phyloP scores from a whole-genome alignment of 2,113 vertebrate genomes.

The Hippoglossus stenolepis region DNA sequence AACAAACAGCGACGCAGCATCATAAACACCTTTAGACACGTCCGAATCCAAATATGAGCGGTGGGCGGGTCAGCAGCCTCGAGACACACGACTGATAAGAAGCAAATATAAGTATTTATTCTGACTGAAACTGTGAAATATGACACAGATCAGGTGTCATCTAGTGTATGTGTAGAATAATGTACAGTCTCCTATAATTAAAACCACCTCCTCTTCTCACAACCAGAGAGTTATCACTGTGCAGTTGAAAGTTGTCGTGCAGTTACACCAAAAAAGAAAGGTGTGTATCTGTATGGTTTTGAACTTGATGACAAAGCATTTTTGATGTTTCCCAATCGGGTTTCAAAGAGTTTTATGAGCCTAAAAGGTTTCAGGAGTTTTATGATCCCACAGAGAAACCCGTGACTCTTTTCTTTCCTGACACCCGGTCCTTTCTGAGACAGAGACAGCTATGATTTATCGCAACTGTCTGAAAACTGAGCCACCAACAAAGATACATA shows the following conservation, averaged over 20 bases:
- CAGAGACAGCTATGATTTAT: not conserved
- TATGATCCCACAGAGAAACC: slow-evolving; percentile 3
- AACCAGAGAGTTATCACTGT: not conserved
- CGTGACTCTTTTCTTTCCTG: not conserved
- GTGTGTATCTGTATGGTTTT: no score
- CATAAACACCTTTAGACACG: slow-evolving; percentile 37
- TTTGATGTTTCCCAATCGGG: not conserved
- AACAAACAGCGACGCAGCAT: slow-evolving; percentile 54
- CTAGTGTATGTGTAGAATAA: not conserved
- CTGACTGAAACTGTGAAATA: slow-evolving; percentile 5
- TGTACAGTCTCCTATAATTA: slow-evolving; percentile 19
- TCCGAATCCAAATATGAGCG: slow-evolving; percentile 14
- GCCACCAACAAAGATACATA: not conserved
- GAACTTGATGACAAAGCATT: no score
- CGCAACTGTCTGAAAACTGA: not conserved
- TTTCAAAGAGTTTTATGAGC: slow-evolving; percentile 1
- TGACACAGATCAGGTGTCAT: not conserved
- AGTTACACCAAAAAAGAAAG: not conserved
- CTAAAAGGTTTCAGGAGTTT: not conserved
- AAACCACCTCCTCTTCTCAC: not conserved
- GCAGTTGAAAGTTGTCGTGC: not conserved
- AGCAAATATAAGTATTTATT: not conserved
- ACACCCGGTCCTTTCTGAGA: not conserved
- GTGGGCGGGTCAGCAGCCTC: slow-evolving; percentile 9
- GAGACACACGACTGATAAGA: slow-evolving; percentile 24